Percentiles rank a stretch among this genome's conserved stretches.
phyloP scores from a whole-genome alignment of 2,113 vertebrate genomes.

The Hemibagrus wyckioides region DNA sequence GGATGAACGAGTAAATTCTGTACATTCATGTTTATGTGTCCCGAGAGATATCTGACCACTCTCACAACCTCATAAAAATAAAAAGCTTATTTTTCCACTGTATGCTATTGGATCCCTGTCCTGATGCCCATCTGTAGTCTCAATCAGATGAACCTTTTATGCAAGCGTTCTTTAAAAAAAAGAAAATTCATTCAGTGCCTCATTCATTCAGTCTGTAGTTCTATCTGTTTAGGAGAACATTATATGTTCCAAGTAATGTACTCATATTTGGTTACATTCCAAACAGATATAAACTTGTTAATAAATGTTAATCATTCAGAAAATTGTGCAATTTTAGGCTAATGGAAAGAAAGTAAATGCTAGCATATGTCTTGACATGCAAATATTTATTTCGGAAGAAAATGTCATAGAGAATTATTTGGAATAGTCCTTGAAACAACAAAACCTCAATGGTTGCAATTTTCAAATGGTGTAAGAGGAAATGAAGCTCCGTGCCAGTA shows the following conservation, averaged over 20 bases:
- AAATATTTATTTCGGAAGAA: background rate
- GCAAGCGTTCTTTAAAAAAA: background rate
- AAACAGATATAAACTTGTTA: background rate
- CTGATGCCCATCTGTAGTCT: background rate
- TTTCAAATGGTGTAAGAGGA: constrained; percentile 10
- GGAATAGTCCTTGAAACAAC: constrained; percentile 8
- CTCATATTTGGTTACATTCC: background rate
- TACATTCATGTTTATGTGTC: background rate
- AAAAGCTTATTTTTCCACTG: background rate
- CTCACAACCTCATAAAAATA: background rate
- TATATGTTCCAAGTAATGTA: background rate
- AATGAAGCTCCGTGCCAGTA: constrained; percentile 18
- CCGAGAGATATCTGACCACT: background rate
- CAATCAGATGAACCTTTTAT: background rate
- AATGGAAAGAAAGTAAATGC: background rate
- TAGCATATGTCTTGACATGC: constrained; percentile 16
- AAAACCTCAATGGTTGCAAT: constrained; percentile 1
- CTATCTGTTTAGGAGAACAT: background rate
- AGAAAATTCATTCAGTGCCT: background rate
- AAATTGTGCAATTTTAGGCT: background rate
- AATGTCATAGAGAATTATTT: constrained; percentile 1
- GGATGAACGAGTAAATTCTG: background rate
- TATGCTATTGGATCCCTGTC: background rate
- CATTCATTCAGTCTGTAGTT: background rate
- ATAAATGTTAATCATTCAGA: background rate